phyloP scores from a whole-genome alignment of 2,113 vertebrate genomes.

The Panurus biarmicus region DNA sequence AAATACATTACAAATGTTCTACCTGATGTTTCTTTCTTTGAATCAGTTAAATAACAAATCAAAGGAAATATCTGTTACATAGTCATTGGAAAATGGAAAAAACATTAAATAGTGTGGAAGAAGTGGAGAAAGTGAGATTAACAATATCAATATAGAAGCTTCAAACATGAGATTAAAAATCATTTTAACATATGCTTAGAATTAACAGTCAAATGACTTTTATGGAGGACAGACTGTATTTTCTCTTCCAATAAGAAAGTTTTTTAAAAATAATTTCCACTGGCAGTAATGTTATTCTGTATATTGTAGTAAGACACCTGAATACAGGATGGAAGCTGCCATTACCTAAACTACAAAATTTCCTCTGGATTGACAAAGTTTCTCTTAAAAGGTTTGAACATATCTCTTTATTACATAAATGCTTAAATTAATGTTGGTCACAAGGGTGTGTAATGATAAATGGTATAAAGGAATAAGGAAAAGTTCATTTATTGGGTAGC shows the following conservation, averaged over 20 bases:
- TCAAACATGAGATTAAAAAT: not conserved
- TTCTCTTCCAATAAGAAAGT: not conserved
- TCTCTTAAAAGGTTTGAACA: not conserved
- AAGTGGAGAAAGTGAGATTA: not conserved
- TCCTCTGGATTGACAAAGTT: not conserved
- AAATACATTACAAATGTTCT: not conserved
- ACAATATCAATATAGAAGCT: not conserved
- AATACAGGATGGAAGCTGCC: not conserved
- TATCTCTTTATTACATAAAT: not conserved
- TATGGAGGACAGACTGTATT: not conserved
- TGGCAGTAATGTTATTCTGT: not conserved
- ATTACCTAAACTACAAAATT: not conserved
- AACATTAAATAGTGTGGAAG: not conserved
- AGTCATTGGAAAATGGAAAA: not conserved
- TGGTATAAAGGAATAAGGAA: not conserved
- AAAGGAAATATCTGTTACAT: not conserved
- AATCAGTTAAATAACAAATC: not conserved
- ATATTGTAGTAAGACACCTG: not conserved
- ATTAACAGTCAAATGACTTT: not conserved
- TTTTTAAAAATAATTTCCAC: not conserved
- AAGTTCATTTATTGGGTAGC: not conserved
- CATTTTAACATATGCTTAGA: not conserved
- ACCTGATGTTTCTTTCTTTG: not conserved
- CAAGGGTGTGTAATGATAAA: not conserved
- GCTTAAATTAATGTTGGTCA: not conserved